Conservation (phyloP, 37 sponge, comb jelly and placozoan genomes). For the Agelas oroides region DNA sequence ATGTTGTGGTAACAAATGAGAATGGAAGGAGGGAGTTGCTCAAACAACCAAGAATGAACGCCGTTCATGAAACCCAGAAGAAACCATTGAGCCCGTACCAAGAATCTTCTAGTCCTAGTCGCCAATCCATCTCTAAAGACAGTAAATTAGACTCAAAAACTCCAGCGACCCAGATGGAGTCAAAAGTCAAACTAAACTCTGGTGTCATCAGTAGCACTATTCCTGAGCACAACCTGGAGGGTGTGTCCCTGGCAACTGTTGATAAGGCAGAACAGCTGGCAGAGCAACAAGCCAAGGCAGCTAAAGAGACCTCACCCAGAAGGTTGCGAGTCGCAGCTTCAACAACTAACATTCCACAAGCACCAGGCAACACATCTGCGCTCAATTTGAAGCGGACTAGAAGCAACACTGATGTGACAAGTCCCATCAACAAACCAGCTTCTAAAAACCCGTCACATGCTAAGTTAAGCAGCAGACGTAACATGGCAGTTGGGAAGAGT, state of each 20-base stretch:
- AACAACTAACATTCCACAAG: not conserved
- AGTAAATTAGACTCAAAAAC: too few species aligned
- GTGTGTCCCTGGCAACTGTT: not conserved
- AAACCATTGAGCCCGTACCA: too few species aligned
- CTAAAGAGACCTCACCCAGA: constrained; percentile 9
- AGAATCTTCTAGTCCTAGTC: too few species aligned
- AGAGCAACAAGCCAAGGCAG: not conserved
- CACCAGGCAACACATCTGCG: not conserved
- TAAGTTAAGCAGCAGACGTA: not conserved
- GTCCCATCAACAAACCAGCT: not conserved
- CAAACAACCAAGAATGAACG: too few species aligned
- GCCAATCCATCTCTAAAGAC: too few species aligned
- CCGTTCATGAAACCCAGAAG: too few species aligned
- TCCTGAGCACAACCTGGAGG: not conserved
- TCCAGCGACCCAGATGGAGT: too few species aligned
- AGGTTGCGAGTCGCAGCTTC: not conserved
- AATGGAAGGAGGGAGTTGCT: too few species aligned
- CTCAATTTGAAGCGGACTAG: constrained; percentile 2
- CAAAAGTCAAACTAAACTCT: too few species aligned
- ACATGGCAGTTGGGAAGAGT: too few species aligned
- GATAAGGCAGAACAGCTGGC: not conserved
- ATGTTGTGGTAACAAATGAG: too few species aligned
- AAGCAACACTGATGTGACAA: constrained; percentile 18
- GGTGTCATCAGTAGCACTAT: not conserved
- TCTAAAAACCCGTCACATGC: not conserved